Evolutionary conservation across 2,888 invertebrate genomes (phyloP).

Genomic region (Junonia oenone): DNA sequence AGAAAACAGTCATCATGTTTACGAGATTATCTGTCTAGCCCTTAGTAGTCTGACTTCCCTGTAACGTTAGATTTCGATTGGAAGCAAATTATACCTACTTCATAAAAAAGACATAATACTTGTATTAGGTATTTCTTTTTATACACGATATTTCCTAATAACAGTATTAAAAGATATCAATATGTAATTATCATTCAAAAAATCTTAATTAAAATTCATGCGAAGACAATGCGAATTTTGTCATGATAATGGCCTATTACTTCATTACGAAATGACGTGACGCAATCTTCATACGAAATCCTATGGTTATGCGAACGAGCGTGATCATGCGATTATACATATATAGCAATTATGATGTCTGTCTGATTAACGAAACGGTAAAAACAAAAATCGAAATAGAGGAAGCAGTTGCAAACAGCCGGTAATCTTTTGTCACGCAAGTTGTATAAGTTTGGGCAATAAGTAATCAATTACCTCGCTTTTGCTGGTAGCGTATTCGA

Average conservation of each 20-base stretch:
- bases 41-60: too few species aligned
- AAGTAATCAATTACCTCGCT: constrained; percentile 25
- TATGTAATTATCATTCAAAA: neutral
- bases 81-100: too few species aligned
- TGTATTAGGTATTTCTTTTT: too few species aligned
- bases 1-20: neutral
- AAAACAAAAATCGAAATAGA: constrained; percentile 35
- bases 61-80: too few species aligned
- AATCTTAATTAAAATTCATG: neutral
- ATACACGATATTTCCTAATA: too few species aligned
- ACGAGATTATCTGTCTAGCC: too few species aligned
- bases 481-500: constrained; percentile 19
- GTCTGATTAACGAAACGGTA: constrained; percentile 5
- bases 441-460: constrained; percentile 48
- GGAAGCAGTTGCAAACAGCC: constrained; percentile 45
- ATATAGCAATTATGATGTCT: neutral
- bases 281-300: neutral
- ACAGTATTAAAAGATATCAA: too few species aligned
- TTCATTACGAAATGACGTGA: neutral
- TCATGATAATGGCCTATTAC: neutral
- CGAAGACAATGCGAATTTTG: neutral
- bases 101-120: too few species aligned
- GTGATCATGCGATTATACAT: neutral
- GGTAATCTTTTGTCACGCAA: constrained; percentile 57
- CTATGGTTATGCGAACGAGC: neutral